A percentile compares a stretch with the other conserved stretches of the same genome.
phyloP scores from a whole-genome alignment of 64 coral and sea anemone species.

The Hydrozoanthus tunicans region DNA sequence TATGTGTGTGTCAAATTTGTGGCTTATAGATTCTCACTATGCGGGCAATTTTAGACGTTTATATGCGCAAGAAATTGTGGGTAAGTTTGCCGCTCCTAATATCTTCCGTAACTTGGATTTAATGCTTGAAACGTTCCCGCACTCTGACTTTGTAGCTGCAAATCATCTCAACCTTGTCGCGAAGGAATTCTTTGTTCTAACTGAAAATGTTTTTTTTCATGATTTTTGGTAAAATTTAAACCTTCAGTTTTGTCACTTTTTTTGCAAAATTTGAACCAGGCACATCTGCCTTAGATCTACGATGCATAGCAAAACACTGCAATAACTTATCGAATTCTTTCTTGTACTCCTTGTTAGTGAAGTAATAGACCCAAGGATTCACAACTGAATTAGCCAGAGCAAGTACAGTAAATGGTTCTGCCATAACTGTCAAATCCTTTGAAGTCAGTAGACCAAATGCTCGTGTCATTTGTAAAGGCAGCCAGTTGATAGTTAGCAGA shows the following conservation, averaged over 20 bases:
- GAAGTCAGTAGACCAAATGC: neutral
- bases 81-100: too few species aligned
- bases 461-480: neutral
- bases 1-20: too few species aligned
- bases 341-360: slow-evolving; percentile 41
- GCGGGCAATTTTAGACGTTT: too few species aligned
- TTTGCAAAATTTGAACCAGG: neutral
- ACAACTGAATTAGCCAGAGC: slow-evolving; percentile 10
- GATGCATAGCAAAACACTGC: neutral
- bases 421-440: neutral
- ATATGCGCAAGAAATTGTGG: too few species aligned
- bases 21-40: too few species aligned
- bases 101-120: too few species aligned
- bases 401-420: neutral
- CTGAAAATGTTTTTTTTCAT: too few species aligned
- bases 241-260: neutral
- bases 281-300: neutral
- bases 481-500: neutral
- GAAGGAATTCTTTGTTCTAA: too few species aligned
- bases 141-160: too few species aligned
- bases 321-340: slow-evolving; percentile 7
- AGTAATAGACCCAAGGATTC: slow-evolving; percentile 39
- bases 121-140: too few species aligned
- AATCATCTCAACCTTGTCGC: too few species aligned
- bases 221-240: too few species aligned